Evolutionary conservation across 30 jellyfish, hydroid and myxozoan genomes (phyloP).

Genomic region (Aurelia sp.): DNA sequence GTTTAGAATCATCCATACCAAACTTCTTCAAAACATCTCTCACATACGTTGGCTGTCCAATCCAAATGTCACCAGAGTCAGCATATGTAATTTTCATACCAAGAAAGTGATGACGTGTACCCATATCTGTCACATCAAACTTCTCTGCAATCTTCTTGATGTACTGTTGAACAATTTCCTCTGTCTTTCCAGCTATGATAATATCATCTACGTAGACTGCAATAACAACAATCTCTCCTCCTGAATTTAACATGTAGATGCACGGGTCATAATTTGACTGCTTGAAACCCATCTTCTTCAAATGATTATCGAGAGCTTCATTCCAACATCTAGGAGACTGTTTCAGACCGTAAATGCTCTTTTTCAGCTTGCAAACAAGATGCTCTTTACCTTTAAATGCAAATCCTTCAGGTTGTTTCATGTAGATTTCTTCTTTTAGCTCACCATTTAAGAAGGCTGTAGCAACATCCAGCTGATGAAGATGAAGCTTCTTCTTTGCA

Average conservation of each 20-base stretch:
- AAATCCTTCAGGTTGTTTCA: constrained; percentile 80
- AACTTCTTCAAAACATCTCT: constrained; percentile 21
- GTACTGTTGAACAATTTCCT: not conserved
- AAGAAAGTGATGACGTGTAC: constrained; percentile 45
- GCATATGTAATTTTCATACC: constrained; percentile 38
- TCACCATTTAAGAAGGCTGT: constrained; percentile 53
- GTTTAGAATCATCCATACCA: constrained; percentile 32
- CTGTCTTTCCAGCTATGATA: constrained; percentile 41
- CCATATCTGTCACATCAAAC: constrained; percentile 59
- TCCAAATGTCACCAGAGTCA: constrained; percentile 4
- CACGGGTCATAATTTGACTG: constrained; percentile 44
- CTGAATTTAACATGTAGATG: not conserved
- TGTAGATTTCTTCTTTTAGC: constrained; percentile 48
- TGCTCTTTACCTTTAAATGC: constrained; percentile 12
- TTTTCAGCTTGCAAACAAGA: too few species aligned
- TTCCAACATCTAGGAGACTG: constrained; percentile 19
- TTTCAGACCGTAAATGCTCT: too few species aligned
- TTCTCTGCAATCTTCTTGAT: constrained; percentile 7
- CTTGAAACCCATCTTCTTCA: constrained; percentile 31
- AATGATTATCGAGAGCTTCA: constrained; percentile 26
- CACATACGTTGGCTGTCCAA: constrained; percentile 36
- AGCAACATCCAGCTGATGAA: constrained; percentile 59
- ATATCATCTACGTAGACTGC: constrained; percentile 73
- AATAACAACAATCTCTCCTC: constrained; percentile 24
- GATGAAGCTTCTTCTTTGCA: constrained; percentile 11